Conservation (phyloP, 2,113 vertebrate genomes). For the Thamnophis sirtalis region DNA sequence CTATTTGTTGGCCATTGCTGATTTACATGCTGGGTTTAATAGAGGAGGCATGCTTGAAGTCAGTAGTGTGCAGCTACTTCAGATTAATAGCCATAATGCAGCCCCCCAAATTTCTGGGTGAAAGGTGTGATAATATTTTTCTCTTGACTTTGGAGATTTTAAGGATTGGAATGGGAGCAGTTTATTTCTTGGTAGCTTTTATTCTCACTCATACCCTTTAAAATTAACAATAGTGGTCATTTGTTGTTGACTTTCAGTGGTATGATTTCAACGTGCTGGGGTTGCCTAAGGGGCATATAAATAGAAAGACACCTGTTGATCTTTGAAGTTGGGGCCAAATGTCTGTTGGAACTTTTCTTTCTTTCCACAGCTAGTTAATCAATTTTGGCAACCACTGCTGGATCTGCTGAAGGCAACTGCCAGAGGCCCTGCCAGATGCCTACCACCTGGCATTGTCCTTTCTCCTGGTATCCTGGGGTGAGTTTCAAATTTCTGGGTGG, state of each 20-base stretch:
- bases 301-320: background rate
- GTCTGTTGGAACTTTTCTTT: background rate
- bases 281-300: background rate
- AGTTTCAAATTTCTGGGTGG: constrained; percentile 9
- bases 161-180: background rate
- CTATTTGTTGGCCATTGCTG: background rate
- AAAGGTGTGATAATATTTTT: background rate
- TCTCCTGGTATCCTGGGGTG: constrained; percentile 76
- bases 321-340: background rate
- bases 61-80: background rate
- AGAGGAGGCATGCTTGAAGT: background rate
- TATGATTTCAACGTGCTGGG: background rate
- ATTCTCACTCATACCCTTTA: background rate
- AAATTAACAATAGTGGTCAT: background rate
- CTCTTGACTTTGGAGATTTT: background rate
- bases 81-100: background rate
- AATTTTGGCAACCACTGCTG: constrained; percentile 79
- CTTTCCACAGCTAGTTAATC: constrained; percentile 64
- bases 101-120: background rate
- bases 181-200: background rate
- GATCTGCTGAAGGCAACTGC: constrained; percentile 75
- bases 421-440: constrained; percentile 63
- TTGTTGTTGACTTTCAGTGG: background rate
- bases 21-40: background rate
- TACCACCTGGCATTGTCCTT: constrained; percentile 68